Evolutionary conservation across 2,113 vertebrate species (phyloP).

Genomic region (Chrysemys picta): DNA sequence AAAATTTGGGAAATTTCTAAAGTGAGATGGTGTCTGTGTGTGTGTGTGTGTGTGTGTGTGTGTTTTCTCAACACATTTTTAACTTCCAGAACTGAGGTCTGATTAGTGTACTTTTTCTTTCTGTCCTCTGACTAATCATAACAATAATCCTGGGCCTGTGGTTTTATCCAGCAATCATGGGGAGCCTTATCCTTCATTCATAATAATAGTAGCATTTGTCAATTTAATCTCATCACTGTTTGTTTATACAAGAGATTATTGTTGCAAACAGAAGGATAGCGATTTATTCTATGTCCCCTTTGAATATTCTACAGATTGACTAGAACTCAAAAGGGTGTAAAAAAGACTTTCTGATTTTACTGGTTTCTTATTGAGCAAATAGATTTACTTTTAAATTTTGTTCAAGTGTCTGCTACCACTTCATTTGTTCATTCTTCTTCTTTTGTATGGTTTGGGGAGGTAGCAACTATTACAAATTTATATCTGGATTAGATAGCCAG

Average conservation of each 20-base stretch:
- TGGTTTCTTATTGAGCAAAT: not conserved
- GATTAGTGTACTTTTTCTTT: not conserved
- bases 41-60: not conserved
- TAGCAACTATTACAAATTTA: too few relatives aligned
- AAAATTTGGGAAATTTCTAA: not conserved
- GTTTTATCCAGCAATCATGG: conserved; percentile 6
- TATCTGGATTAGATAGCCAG: too few relatives aligned
- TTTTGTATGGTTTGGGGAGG: too few relatives aligned
- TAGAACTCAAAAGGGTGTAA: not conserved
- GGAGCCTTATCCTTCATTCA: not conserved
- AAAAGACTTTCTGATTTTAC: not conserved
- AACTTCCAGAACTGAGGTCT: not conserved
- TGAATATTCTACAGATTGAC: not conserved
- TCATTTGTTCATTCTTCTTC: not conserved
- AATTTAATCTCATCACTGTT: conserved; percentile 19
- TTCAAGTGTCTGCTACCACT: not conserved
- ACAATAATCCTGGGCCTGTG: not conserved
- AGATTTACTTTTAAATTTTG: not conserved
- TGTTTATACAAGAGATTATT: not conserved
- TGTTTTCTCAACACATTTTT: not conserved
- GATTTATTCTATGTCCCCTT: not conserved
- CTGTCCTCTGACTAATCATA: not conserved
- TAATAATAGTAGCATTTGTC: conserved; percentile 25
- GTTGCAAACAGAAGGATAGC: not conserved
- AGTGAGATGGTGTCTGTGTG: not conserved